Evolutionary conservation across 2,888 invertebrate species (phyloP).

Genomic region (Diachrysia chrysitis): DNA sequence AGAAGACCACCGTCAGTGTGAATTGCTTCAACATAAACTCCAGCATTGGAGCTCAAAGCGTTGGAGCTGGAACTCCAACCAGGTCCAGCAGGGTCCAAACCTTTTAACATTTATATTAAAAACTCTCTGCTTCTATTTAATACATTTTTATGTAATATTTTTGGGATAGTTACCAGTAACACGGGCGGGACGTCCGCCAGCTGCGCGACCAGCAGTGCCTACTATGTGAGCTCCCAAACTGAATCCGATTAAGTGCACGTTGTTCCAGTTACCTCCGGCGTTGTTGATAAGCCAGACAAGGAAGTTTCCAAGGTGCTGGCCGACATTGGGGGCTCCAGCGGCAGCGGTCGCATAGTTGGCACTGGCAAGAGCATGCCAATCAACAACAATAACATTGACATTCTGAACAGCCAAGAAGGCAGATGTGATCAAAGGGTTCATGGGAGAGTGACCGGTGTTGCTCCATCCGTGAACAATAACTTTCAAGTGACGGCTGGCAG

Average conservation of each 20-base stretch:
- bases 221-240: conserved; percentile 81
- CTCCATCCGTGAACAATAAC: conserved; percentile 79
- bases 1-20: conserved; percentile 78
- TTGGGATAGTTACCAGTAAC: conserved; percentile 70
- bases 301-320: conserved; percentile 72
- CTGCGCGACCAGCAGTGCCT: conserved; percentile 72
- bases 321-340: conserved; percentile 68
- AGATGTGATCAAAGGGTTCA: conserved; percentile 67
- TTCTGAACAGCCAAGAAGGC: conserved; percentile 71
- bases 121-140: background rate
- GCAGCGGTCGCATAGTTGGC: conserved; percentile 60
- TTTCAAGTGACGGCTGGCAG: conserved; percentile 63
- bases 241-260: conserved; percentile 78
- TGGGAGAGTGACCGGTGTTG: conserved; percentile 65
- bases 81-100: conserved; percentile 81
- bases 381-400: conserved; percentile 74
- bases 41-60: conserved; percentile 69
- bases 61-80: conserved; percentile 70
- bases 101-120: conserved; percentile 50
- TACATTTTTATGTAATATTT: background rate
- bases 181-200: conserved; percentile 64
- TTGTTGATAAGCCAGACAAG: conserved; percentile 72
- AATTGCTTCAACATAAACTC: conserved; percentile 77
- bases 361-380: conserved; percentile 70
- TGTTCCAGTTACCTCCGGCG: conserved; percentile 74